Conservation (phyloP, 2,888 invertebrate genomes). For the Clanis bilineata region DNA sequence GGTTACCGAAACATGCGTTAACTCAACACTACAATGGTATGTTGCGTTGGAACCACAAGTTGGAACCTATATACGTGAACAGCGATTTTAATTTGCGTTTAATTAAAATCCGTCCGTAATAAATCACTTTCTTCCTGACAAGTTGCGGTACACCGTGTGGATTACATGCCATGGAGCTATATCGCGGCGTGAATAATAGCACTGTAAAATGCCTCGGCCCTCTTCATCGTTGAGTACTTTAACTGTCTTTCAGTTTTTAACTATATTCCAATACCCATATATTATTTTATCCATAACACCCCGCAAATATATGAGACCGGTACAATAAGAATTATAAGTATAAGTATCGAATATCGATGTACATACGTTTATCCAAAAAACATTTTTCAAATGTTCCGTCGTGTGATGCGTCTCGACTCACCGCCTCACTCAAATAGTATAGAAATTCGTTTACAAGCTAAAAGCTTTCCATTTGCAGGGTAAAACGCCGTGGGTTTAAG, state of each 20-base stretch:
- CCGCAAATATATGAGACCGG: too few relatives aligned
- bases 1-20: too few relatives aligned
- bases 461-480: constrained; percentile 70
- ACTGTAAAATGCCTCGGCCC: not conserved
- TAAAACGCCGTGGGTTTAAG: constrained; percentile 42
- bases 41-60: too few relatives aligned
- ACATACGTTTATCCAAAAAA: constrained; percentile 20
- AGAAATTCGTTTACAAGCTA: constrained; percentile 70
- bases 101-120: constrained; percentile 55
- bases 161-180: constrained; percentile 18
- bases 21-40: too few relatives aligned
- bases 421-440: constrained; percentile 20
- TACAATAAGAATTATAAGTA: too few relatives aligned
- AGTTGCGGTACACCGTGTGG: constrained; percentile 13
- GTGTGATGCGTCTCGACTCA: constrained; percentile 25
- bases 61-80: constrained; percentile 27
- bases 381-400: constrained; percentile 30
- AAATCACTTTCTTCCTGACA: constrained; percentile 36
- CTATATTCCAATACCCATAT: too few relatives aligned
- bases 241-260: too few relatives aligned
- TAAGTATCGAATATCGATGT: not conserved
- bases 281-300: too few relatives aligned
- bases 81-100: constrained; percentile 51
- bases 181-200: not conserved
- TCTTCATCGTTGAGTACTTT: not conserved